Base-by-base conservation (phyloP, 2,113 vertebrate species). In the Gavia stellata region DNA sequence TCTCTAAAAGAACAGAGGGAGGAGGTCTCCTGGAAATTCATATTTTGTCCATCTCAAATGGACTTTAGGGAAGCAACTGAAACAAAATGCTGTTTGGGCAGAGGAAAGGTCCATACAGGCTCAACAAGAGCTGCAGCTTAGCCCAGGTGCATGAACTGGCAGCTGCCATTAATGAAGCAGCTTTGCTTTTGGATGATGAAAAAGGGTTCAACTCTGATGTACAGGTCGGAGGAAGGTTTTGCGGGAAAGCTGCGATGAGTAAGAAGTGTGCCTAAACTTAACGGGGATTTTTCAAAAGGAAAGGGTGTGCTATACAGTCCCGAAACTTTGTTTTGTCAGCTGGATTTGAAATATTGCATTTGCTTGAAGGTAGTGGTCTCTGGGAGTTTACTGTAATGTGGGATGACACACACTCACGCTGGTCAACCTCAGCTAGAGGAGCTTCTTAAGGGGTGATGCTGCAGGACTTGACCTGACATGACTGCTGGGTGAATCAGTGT, bases 311-410 rank as follows among this genome's bases (percentile, higher is more conserved):
- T 88, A 6, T 61, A 45, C 3, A 3, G 80, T 74, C 24, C 44
- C 52, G 47, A 79, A 44, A 59, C 14, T 94, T 88, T 74, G 50
- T 86, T 96, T 93, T 91, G 92, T 74, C 77, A 89, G 72, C 81
- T 89, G 80, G 25, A 58, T 92, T 94, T 91, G 47, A 81, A 92
- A 55, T 82, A 42, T 1, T 71, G 55, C 36, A 5, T 92, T 91
- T 89, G 21, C 33, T 74, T 73, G 55, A 14, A 71, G 82, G 59
- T 52, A 85, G 88, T 90, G 81, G 42, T 24, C 85, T 63, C 59
- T 78, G 67, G 70, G 88, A 92, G 29, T 31, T 94, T 45, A 36
- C 23, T 92, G 75, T 49, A 53, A 62, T 77, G 89, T 66, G 77
- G 78, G 31, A 59, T 1, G 0, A 36, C 45, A 61, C 61, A 40